Conservation (phyloP, 2,888 invertebrate genomes). For the Nephrotoma appendiculata region DNA sequence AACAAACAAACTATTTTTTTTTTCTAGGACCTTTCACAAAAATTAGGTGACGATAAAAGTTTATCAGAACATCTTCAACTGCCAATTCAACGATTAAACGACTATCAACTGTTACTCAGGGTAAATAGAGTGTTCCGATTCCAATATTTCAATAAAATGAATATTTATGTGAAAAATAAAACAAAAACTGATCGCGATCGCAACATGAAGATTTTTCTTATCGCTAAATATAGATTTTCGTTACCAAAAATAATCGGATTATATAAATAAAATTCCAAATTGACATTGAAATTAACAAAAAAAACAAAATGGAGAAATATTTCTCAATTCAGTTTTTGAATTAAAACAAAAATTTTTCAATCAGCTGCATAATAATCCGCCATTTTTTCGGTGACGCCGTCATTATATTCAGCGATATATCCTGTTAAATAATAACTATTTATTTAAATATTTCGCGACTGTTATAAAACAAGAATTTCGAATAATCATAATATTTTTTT, state of each 20-base stretch:
- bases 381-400: neutral
- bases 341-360: neutral
- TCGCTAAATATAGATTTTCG: neutral
- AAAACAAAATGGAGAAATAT: neutral
- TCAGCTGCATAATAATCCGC: neutral
- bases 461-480: neutral
- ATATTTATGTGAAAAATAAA: neutral
- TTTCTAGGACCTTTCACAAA: conserved; percentile 63
- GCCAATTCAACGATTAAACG: conserved; percentile 89
- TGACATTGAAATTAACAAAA: neutral
- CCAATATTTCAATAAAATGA: neutral
- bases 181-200: neutral
- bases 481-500: neutral
- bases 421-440: neutral
- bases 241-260: neutral
- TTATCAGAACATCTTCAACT: conserved; percentile 83
- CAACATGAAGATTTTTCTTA: neutral
- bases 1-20: neutral
- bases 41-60: conserved; percentile 76
- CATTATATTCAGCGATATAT: neutral
- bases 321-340: neutral
- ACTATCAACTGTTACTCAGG: conserved; percentile 89
- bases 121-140: conserved; percentile 35
- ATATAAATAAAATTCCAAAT: neutral
- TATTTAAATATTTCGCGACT: neutral